phyloP scores from a whole-genome alignment of 2,888 invertebrate species.

The Drosophila niveifrons region DNA sequence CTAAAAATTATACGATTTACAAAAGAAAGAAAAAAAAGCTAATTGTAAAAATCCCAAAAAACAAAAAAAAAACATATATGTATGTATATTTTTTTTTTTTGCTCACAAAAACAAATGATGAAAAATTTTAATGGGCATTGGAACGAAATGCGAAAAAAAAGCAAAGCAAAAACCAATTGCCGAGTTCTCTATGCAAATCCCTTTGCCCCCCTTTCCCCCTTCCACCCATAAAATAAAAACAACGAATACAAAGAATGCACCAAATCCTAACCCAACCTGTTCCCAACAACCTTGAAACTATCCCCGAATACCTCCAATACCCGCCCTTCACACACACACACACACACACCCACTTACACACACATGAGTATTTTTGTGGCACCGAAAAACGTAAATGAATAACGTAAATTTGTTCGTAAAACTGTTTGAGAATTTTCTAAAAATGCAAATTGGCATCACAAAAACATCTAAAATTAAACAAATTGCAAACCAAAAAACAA shows the following conservation, averaged over 20 bases:
- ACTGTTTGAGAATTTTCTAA: slow-evolving; percentile 67
- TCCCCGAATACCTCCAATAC: not conserved
- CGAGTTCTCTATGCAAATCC: slow-evolving; percentile 22
- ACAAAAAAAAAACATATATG: not conserved
- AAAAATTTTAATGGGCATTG: slow-evolving; percentile 29
- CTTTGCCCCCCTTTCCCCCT: not conserved
- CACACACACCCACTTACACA: slow-evolving; percentile 9
- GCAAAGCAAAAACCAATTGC: slow-evolving; percentile 12
- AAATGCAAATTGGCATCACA: slow-evolving; percentile 58
- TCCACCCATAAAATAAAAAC: slow-evolving; percentile 5
- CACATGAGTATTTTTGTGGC: slow-evolving; percentile 58
- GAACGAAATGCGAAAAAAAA: slow-evolving; percentile 4
- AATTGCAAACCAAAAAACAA: slow-evolving; percentile 40
- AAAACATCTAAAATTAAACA: slow-evolving; percentile 57
- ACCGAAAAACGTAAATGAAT: slow-evolving; percentile 49
- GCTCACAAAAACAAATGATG: slow-evolving; percentile 38
- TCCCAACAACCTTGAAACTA: slow-evolving; percentile 16
- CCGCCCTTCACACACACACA: slow-evolving; percentile 3
- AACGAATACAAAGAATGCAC: slow-evolving; percentile 28
- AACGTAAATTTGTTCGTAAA: slow-evolving; percentile 57
- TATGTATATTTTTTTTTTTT: slow-evolving; percentile 31
- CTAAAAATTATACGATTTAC: slow-evolving; percentile 75
- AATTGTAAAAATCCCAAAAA: slow-evolving; percentile 59
- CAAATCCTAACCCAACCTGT: not conserved
- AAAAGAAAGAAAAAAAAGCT: slow-evolving; percentile 47